These are phyloP conservation scores for Himalopsyche kuldschensis DNA, from an alignment of 2,888 invertebrate species.

Conservation along the genomic window DNA sequence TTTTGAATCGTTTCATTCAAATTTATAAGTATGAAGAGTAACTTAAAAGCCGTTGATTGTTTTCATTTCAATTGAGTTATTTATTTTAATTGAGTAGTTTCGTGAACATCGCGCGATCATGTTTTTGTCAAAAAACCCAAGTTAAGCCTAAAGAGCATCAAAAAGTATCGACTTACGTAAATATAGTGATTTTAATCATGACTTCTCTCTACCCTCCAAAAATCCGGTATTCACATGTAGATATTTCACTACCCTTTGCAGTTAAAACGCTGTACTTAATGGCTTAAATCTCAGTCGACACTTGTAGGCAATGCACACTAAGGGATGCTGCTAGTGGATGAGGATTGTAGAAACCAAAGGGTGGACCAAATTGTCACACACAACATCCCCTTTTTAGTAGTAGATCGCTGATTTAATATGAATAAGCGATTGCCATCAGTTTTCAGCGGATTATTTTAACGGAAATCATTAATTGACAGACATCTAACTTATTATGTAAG, in stretches of 20 bases:
- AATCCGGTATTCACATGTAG: not conserved
- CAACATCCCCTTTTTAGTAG: not conserved
- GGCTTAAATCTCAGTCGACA: slow-evolving; percentile 25
- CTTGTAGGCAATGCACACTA: slow-evolving; percentile 6
- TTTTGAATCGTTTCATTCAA: too few species aligned
- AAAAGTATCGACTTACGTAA: not conserved
- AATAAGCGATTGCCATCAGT: not conserved
- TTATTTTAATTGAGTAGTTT: too few species aligned
- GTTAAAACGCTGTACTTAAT: slow-evolving; percentile 16
- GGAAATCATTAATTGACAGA: too few species aligned
- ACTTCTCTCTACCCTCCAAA: not conserved
- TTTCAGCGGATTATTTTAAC: not conserved
- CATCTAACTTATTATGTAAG: too few species aligned
- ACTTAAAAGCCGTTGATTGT: too few species aligned
- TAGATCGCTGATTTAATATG: not conserved
- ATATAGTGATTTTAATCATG: not conserved
- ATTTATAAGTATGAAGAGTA: too few species aligned
- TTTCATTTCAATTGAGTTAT: too few species aligned
- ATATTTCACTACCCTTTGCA: slow-evolving; percentile 9
- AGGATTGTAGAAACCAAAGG: not conserved
- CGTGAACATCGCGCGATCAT: too few species aligned
- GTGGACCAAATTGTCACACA: not conserved
- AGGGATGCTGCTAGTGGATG: not conserved
- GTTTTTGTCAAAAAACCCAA: too few species aligned
- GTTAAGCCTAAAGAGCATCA: not conserved